These are phyloP conservation scores for Merops nubicus DNA, from an alignment of 2,113 vertebrate genomes.

Conservation along the genomic window DNA sequence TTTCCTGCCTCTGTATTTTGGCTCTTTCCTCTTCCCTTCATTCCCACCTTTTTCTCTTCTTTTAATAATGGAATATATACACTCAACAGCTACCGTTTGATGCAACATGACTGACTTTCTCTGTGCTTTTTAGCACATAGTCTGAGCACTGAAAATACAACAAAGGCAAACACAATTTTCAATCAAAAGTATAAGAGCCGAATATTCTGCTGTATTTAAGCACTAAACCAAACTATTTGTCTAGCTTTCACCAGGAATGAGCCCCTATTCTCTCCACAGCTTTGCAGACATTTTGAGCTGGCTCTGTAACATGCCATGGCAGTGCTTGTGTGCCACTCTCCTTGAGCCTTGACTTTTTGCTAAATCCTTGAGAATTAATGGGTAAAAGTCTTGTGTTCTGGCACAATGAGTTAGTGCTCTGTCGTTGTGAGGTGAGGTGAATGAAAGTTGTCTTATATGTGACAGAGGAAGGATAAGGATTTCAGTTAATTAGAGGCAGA, in stretches of 20 bases:
- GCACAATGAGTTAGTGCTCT: fast-evolving
- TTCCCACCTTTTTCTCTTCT: not conserved
- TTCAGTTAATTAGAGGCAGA: not conserved
- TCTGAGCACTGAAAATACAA: not conserved
- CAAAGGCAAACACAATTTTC: not conserved
- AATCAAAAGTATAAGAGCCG: not conserved
- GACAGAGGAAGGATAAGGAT: not conserved
- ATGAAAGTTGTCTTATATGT: not conserved
- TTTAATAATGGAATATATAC: not conserved
- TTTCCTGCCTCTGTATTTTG: not conserved
- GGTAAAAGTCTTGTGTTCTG: not conserved
- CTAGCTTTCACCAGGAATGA: not conserved
- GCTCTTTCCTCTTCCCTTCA: not conserved
- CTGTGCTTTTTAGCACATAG: not conserved
- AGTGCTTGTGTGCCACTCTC: not conserved
- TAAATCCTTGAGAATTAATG: not conserved
- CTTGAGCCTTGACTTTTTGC: not conserved
- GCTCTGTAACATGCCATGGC: not conserved
- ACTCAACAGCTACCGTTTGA: not conserved
- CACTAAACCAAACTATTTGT: not conserved
- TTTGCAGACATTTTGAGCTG: not conserved
- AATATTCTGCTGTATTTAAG: not conserved
- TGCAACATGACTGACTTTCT: not conserved
- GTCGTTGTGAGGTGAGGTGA: not conserved
- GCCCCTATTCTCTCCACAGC: fast-evolving